Percentiles rank a stretch among this genome's conserved stretches.
phyloP scores from a whole-genome alignment of 2,113 vertebrate species.

The Deroptyus accipitrinus region DNA sequence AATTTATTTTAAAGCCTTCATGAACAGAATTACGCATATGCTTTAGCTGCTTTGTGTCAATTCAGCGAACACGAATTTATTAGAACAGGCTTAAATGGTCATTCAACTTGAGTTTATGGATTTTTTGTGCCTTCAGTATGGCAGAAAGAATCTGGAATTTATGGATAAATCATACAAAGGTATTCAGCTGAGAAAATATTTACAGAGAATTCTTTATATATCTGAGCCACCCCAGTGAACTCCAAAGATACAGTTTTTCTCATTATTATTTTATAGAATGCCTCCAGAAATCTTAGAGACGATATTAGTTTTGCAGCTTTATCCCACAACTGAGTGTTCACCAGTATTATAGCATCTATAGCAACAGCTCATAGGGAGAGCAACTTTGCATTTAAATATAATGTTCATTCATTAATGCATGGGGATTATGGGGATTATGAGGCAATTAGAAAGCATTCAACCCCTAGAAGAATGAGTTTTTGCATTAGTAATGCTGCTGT shows the following conservation, averaged over 20 bases:
- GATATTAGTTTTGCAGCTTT: background rate
- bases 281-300: background rate
- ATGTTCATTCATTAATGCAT: background rate
- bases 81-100: background rate
- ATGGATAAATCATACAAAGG: background rate
- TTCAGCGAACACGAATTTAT: background rate
- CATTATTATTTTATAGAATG: background rate
- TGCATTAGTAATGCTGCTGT: background rate
- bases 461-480: background rate
- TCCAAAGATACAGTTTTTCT: background rate
- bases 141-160: background rate
- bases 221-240: background rate
- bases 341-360: background rate
- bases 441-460: background rate
- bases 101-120: background rate
- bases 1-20: background rate
- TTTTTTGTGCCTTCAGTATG: background rate
- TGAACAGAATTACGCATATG: background rate
- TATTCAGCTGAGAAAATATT: background rate
- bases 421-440: background rate
- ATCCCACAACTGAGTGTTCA: fast-evolving
- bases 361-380: background rate
- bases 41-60: background rate
- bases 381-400: background rate
- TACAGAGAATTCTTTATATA: background rate